phyloP scores from a whole-genome alignment of 2,113 vertebrate genomes.

The Holacanthus passer region DNA sequence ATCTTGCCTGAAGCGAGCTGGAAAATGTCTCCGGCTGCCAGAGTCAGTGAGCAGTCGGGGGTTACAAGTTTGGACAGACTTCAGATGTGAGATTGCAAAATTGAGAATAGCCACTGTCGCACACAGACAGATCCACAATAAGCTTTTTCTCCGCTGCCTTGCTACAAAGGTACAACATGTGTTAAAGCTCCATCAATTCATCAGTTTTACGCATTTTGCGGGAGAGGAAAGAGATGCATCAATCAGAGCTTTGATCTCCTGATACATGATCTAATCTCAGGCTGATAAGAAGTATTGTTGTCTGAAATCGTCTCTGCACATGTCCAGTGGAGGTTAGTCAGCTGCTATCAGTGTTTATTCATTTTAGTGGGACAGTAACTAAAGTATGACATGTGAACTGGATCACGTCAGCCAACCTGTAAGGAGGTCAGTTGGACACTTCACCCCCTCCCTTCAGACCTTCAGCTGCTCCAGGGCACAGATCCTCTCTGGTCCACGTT shows the following conservation, averaged over 20 bases:
- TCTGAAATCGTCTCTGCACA: not conserved
- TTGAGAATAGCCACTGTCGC: conserved; percentile 16
- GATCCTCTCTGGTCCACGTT: not conserved
- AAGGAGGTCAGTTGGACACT: not conserved
- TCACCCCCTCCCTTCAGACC: not conserved
- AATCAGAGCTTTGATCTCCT: not conserved
- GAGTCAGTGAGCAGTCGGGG: conserved; percentile 24
- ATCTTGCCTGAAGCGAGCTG: conserved; percentile 55
- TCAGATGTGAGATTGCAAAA: conserved; percentile 27
- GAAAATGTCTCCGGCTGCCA: conserved; percentile 63
- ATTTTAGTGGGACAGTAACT: not conserved
- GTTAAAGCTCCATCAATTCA: not conserved
- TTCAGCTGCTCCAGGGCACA: not conserved
- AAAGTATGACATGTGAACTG: not conserved
- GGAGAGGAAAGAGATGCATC: not conserved
- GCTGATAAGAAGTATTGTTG: not conserved
- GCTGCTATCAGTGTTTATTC: not conserved
- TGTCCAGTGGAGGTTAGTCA: rapidly evolving
- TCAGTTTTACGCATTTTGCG: not conserved
- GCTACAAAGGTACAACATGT: not conserved
- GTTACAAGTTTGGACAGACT: conserved; percentile 30
- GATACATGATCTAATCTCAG: not conserved
- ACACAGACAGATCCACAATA: not conserved
- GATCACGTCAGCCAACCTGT: not conserved
- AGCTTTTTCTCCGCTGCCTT: not conserved